A percentile compares a stretch with the other conserved stretches of the same genome.
phyloP scores from a whole-genome alignment of 2,888 invertebrate species.

The Onthophagus sagittarius region DNA sequence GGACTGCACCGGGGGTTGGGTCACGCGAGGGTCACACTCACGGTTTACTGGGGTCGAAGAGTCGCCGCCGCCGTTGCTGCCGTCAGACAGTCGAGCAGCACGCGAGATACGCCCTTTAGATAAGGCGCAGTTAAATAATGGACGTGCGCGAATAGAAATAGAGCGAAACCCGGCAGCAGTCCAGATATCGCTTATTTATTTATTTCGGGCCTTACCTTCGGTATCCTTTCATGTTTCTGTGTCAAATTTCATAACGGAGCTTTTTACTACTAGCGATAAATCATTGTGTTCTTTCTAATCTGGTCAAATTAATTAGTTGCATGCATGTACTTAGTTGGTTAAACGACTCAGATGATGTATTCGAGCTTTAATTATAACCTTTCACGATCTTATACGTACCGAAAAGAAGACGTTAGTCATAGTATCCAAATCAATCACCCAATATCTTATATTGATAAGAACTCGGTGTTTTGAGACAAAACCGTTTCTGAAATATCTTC shows the following conservation, averaged over 20 bases:
- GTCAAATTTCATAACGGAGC: not conserved
- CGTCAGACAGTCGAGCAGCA: conserved; percentile 35
- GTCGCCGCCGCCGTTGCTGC: conserved; percentile 33
- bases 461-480: conserved; percentile 19
- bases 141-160: conserved; percentile 9
- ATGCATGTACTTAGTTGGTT: not conserved
- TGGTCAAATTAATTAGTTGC: not conserved
- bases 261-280: not conserved
- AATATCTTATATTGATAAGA: conserved; percentile 14
- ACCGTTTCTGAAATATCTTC: too few species aligned
- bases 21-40: conserved; percentile 30
- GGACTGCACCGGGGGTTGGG: conserved; percentile 15
- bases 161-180: not conserved
- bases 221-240: not conserved
- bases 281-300: not conserved
- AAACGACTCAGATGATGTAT: not conserved
- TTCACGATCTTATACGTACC: not conserved
- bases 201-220: not conserved
- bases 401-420: not conserved
- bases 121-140: conserved; percentile 24
- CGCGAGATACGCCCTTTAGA: conserved; percentile 37
- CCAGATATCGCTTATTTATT: not conserved
- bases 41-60: not conserved
- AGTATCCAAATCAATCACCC: conserved; percentile 12
- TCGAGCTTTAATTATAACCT: not conserved